Base-by-base conservation (phyloP, 1,140 invertebrate species). In the Teleopsis dalmanni region DNA sequence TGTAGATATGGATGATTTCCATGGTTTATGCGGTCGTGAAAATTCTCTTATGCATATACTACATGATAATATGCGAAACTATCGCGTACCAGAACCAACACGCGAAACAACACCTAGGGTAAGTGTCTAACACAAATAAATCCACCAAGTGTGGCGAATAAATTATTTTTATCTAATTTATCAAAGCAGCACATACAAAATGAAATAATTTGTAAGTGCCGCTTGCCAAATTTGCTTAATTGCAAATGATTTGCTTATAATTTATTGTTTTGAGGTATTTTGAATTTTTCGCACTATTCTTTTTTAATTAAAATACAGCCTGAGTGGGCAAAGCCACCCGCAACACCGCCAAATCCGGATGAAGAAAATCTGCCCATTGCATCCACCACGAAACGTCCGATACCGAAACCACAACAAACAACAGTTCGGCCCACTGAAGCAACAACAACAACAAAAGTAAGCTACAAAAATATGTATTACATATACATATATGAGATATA, bases 1-100 rank as follows among this genome's bases (percentile, higher is more conserved):
- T 5, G 85, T 89, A 37, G 88, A 90, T 52, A 88, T 90, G 86
- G 87, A 91, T 47, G 87, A 90, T 58, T 90, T 89, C 58, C 74
- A 77, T 41, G 87, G 86, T 2, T 56, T 87, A 3, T 91, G 88
- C 59, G 88, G 88, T 0, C 72, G 77, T 1, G 76, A 77, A 52
- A 88, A 89, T 61, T 75, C 81, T 2, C 67, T 91, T 1, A 83
- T 83, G 53, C 79, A 83, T 45, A 75, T 88, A 38, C 64, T 94
- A 14, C 71, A 87, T 55, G 75, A 84, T 18, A 81, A 81, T 47
- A 83, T 94, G 81, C 78, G 78, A 43, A 72, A 75, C 37, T 93
- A 92, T 59, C 68, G 60, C 2, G 87, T 92, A 1, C 86, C 87
- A 3, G 74, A 79, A 49, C 79, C 85, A 2, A 74, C 76, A 2